These are phyloP conservation scores for Urocitellus parryii DNA, from an alignment of 2,113 vertebrate genomes.

Conservation along the genomic window DNA sequence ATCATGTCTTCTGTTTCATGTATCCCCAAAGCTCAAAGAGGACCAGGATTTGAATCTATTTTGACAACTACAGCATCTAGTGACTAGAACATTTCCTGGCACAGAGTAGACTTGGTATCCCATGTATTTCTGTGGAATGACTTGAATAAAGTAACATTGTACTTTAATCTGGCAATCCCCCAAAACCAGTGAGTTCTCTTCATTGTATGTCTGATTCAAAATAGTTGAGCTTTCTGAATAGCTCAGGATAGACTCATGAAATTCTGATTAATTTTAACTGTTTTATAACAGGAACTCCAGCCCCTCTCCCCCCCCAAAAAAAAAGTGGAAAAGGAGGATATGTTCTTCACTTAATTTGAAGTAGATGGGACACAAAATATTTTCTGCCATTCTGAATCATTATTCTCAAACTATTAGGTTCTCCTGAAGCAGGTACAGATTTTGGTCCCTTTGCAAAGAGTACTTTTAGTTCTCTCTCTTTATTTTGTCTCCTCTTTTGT, in stretches of 20 bases:
- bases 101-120: not conserved
- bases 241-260: not conserved
- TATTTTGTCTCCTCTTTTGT: not conserved
- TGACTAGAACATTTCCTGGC: not conserved
- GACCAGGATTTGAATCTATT: not conserved
- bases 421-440: not conserved
- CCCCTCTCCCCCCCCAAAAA: too few relatives aligned
- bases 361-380: not conserved
- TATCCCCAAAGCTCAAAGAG: not conserved
- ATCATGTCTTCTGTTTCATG: not conserved
- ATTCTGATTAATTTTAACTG: not conserved
- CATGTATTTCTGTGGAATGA: not conserved
- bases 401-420: not conserved
- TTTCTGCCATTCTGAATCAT: not conserved
- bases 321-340: not conserved
- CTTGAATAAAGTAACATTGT: not conserved
- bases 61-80: not conserved
- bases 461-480: not conserved
- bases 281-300: not conserved
- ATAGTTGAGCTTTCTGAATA: conserved; percentile 16
- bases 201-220: not conserved
- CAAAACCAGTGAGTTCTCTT: not conserved
- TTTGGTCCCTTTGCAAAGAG: not conserved
- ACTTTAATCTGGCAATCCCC: not conserved
- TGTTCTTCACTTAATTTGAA: not conserved